These are phyloP conservation scores for Eupelmus urozonus DNA, from an alignment of 2,888 invertebrate genomes.

Conservation along the genomic window DNA sequence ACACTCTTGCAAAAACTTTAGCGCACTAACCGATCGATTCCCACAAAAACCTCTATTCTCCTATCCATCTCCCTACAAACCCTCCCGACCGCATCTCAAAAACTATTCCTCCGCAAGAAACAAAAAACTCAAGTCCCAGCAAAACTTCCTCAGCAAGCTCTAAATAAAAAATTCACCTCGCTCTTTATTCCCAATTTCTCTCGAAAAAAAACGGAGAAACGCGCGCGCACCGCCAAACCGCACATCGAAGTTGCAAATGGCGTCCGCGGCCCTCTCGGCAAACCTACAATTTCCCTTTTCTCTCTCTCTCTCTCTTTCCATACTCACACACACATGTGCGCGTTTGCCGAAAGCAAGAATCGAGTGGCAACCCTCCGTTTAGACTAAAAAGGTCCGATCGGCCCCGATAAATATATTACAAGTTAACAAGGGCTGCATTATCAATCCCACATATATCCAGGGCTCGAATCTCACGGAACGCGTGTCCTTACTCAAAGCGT, in stretches of 20 bases:
- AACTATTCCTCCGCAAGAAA: no score
- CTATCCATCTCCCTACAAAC: no score
- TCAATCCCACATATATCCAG: neutral
- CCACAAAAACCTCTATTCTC: no score
- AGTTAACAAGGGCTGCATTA: neutral
- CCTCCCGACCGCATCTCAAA: no score
- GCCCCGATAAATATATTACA: neutral
- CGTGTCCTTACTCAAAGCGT: no score
- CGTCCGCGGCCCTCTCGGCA: neutral
- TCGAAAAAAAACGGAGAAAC: no score
- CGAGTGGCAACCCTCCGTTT: neutral
- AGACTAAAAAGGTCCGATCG: neutral
- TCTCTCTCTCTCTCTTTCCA: neutral
- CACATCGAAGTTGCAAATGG: constrained; percentile 25
- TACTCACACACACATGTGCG: neutral
- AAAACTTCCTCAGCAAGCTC: neutral
- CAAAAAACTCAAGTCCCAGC: no score
- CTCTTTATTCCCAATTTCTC: neutral
- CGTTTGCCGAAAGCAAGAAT: neutral
- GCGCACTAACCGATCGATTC: no score
- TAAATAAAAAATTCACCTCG: constrained; percentile 19
- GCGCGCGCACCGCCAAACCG: constrained; percentile 1
- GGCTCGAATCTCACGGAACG: neutral
- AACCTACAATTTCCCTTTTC: constrained; percentile 27
- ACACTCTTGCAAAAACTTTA: no score